These are phyloP conservation scores for Luehdorfia chinensis DNA, from an alignment of 1,140 invertebrate genomes.

Conservation along the genomic window DNA sequence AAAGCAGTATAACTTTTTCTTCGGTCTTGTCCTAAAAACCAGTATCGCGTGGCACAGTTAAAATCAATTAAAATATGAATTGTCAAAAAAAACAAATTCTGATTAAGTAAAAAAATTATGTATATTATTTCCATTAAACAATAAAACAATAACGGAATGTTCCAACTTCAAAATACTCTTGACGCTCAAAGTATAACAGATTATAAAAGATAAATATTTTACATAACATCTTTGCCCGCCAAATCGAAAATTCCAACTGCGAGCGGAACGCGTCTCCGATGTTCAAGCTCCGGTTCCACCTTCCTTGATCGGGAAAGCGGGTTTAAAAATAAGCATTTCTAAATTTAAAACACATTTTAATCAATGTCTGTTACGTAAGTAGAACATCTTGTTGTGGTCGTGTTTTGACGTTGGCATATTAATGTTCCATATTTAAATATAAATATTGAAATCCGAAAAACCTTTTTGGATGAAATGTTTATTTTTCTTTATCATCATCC, in stretches of 20 bases:
- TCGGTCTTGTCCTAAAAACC: no score
- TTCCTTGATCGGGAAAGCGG: neutral
- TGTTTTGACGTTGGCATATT: slow-evolving; percentile 8
- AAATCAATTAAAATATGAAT: no score
- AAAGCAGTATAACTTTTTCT: neutral
- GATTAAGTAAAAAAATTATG: neutral
- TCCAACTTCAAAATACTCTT: neutral
- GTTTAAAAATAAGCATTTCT: slow-evolving; percentile 1
- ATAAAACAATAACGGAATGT: slow-evolving; percentile 2
- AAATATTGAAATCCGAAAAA: no score
- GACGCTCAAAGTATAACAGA: slow-evolving; percentile 1
- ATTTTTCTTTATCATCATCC: no score
- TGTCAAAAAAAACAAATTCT: no score
- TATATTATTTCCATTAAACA: neutral
- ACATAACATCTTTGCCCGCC: slow-evolving; percentile 4
- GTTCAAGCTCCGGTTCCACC: neutral
- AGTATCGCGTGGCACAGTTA: no score
- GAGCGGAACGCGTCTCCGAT: neutral
- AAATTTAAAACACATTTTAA: slow-evolving; percentile 10
- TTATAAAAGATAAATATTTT: slow-evolving; percentile 14
- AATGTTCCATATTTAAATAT: neutral
- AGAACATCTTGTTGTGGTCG: neutral
- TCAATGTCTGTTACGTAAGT: slow-evolving; percentile 2
- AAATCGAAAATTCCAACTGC: slow-evolving; percentile 7
- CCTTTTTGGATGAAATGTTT: no score